Base-by-base conservation (phyloP, 2,888 invertebrate species). In the Drosophila diplacantha region DNA sequence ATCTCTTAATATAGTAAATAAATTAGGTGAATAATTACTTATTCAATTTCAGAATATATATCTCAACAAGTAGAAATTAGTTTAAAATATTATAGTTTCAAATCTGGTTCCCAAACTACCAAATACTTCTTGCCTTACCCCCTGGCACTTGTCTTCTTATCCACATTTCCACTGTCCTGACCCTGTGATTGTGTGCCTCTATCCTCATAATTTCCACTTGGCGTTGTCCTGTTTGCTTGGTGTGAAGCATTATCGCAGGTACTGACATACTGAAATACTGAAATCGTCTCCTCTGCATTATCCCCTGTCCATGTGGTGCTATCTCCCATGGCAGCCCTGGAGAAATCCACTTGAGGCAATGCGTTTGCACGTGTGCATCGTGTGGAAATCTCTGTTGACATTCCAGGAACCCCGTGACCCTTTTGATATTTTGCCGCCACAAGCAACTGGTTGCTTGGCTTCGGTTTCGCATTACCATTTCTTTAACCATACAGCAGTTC, bases 321-420 rank as follows among this genome's bases (percentile, higher is more conserved):
- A 39, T 38, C 38, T 38, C 11, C 14, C 57, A 37, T 11, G 22
- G 9, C 16, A n/a, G 37, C 29, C 51, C 12, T 16, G 18, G n/a
- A n/a, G 12, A 44, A 57, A 37, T 59, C 58, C 82, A 80, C 77
- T 77, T 77, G 80, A 82, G 69, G 43, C 44, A 74, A 49, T 35
- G 52, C 52, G 37, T 67, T 77, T 85, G 86, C 86, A 86, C 85
- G 85, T 85, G 85, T 86, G 82, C 86, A 83, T 75, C 83, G 84
- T 78, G 81, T 85, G 82, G 75, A 74, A 83, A 84, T 79, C 80
- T 84, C 83, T 82, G 85, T 85, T 85, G 85, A 85, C 86, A 86
- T 85, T 85, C 85, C 76, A 74, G 83, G 85, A 85, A 85, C 70
- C 41, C 70, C 43, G 34, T 64, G 73, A 78, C 73, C 81, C 82